phyloP scores from a whole-genome alignment of 2,113 vertebrate species.

The Apus apus region DNA sequence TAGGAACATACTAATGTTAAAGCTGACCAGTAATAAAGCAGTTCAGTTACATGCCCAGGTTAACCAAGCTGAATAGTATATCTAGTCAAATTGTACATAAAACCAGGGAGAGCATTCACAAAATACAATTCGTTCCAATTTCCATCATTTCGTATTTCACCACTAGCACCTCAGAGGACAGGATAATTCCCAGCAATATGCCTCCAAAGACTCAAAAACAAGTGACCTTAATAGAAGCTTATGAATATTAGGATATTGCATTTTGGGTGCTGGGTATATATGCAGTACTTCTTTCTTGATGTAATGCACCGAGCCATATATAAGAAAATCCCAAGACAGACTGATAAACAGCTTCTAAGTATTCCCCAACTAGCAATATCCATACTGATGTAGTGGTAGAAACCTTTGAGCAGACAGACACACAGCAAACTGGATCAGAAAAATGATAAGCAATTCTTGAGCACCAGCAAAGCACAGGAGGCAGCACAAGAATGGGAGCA shows the following conservation, averaged over 20 bases:
- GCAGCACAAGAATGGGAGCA: not conserved
- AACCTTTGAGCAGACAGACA: not conserved
- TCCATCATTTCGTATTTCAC: not conserved
- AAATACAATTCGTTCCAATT: not conserved
- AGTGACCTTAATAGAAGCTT: not conserved
- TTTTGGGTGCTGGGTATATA: not conserved
- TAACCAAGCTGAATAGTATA: not conserved
- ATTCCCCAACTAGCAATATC: not conserved
- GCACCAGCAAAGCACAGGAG: not conserved
- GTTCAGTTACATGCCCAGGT: not conserved
- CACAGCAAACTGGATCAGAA: not conserved
- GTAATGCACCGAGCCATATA: not conserved
- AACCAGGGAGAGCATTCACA: not conserved
- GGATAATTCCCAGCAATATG: not conserved
- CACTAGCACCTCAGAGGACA: not conserved
- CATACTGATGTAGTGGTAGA: not conserved
- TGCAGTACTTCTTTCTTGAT: not conserved
- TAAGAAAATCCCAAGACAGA: not conserved
- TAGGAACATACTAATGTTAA: not conserved
- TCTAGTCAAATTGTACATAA: not conserved
- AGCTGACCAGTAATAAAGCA: not conserved
- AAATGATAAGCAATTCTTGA: not conserved
- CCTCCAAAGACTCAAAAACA: not conserved
- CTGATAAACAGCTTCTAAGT: not conserved
- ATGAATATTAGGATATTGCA: not conserved